These are phyloP conservation scores for Mellivora capensis DNA, from an alignment of 2,113 vertebrate genomes.

Conservation along the genomic window DNA sequence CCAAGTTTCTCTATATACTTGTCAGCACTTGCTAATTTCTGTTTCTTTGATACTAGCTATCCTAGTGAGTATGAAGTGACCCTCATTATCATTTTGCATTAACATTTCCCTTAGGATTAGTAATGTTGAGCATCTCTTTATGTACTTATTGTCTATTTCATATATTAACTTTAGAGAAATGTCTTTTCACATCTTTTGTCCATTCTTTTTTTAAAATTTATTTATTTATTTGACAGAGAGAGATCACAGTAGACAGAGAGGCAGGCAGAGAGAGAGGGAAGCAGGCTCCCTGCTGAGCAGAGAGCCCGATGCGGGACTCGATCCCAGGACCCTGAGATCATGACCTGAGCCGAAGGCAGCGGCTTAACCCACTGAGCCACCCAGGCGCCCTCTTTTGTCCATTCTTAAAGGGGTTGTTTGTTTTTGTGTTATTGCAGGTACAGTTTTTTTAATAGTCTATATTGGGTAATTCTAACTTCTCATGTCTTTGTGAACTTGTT, in stretches of 20 bases:
- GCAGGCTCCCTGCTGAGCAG: no score
- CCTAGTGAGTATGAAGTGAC: neutral
- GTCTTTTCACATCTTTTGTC: neutral
- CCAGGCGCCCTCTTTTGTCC: constrained; percentile 5
- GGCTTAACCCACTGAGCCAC: no score
- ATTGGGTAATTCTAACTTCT: constrained; percentile 27
- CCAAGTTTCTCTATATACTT: neutral
- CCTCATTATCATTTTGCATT: neutral
- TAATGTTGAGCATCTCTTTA: neutral
- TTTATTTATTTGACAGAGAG: no score
- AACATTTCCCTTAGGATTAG: neutral
- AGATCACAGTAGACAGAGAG: no score
- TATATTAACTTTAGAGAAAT: constrained; percentile 16
- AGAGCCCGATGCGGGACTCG: no score
- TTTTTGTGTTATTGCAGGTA: neutral
- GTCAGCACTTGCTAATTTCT: neutral
- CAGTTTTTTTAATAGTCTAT: neutral
- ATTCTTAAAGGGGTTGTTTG: neutral
- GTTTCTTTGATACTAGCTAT: neutral
- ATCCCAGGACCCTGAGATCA: no score
- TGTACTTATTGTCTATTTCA: neutral
- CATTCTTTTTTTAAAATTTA: no score
- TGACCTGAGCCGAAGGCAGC: no score
- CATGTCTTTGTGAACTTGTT: neutral
- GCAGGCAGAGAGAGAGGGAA: no score